These are phyloP conservation scores for Apotomis capreana DNA, from an alignment of 2,888 invertebrate species.

Conservation along the genomic window DNA sequence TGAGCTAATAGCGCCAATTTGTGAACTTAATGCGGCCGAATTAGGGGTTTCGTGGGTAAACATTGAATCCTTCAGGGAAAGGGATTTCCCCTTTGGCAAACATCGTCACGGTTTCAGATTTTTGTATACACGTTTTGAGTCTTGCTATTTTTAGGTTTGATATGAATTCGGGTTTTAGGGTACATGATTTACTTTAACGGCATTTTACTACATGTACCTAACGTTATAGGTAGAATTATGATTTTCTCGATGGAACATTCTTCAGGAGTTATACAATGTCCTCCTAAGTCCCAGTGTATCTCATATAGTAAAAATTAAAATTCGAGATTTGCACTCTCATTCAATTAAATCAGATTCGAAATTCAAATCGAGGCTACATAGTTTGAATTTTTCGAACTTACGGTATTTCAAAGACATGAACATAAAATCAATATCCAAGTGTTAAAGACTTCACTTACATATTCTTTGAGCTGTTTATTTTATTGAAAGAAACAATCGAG, in stretches of 20 bases:
- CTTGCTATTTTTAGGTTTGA: background rate
- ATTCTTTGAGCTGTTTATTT: background rate
- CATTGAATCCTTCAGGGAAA: constrained; percentile 40
- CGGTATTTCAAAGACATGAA: background rate
- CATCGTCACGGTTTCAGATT: constrained; percentile 30
- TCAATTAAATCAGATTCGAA: too few relatives aligned
- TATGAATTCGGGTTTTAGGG: background rate
- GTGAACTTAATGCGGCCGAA: constrained; percentile 48
- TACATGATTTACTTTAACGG: background rate
- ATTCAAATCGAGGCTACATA: too few relatives aligned
- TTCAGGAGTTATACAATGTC: too few relatives aligned
- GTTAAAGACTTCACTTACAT: background rate
- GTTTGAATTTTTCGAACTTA: too few relatives aligned
- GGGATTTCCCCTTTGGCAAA: constrained; percentile 31
- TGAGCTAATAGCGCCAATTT: constrained; percentile 57
- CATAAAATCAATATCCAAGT: background rate
- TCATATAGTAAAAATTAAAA: too few relatives aligned
- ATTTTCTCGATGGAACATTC: too few relatives aligned
- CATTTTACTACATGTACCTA: background rate
- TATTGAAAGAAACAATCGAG: constrained; percentile 10
- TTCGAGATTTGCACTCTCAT: too few relatives aligned
- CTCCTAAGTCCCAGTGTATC: too few relatives aligned
- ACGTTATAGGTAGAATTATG: too few relatives aligned
- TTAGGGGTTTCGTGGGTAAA: constrained; percentile 40
- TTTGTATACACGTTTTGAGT: constrained; percentile 22